Evolutionary conservation across 2,113 vertebrate species (phyloP).

Genomic region (Thamnophis sirtalis): DNA sequence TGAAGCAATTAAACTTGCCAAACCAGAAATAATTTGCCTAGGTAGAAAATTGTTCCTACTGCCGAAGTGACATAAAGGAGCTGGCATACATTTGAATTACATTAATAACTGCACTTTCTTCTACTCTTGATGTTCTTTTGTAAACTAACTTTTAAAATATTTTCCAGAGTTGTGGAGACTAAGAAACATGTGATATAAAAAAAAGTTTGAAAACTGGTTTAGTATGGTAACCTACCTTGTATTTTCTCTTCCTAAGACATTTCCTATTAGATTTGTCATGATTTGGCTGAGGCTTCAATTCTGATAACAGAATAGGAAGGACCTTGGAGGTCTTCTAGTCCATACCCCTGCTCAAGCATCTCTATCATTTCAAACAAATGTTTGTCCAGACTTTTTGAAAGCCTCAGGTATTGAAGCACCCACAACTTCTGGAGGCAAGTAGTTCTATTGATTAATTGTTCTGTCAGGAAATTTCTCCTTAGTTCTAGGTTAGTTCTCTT

Average conservation of each 20-base stretch:
- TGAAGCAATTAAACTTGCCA: neutral
- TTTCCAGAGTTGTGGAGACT: neutral
- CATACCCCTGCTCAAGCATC: neutral
- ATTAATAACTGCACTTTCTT: neutral
- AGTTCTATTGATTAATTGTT: neutral
- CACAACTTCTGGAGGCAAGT: neutral
- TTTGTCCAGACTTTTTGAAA: neutral
- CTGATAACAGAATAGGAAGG: neutral
- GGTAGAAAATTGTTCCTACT: neutral
- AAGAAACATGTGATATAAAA: neutral
- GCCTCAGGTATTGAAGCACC: neutral
- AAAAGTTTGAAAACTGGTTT: neutral
- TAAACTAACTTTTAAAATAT: neutral
- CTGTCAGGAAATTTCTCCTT: neutral
- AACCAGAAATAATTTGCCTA: neutral
- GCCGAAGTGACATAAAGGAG: neutral
- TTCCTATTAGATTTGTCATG: neutral
- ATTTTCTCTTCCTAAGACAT: neutral
- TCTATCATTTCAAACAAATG: neutral
- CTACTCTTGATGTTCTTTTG: neutral
- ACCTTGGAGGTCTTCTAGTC: neutral
- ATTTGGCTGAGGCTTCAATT: neutral
- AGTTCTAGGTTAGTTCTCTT: neutral
- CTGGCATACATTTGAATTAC: neutral
- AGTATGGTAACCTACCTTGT: too few species aligned